A percentile compares a stretch with the other conserved stretches of the same genome.
These are phyloP conservation scores for Mola mola DNA, from an alignment of 2,113 vertebrate genomes.

Conservation along the genomic window DNA sequence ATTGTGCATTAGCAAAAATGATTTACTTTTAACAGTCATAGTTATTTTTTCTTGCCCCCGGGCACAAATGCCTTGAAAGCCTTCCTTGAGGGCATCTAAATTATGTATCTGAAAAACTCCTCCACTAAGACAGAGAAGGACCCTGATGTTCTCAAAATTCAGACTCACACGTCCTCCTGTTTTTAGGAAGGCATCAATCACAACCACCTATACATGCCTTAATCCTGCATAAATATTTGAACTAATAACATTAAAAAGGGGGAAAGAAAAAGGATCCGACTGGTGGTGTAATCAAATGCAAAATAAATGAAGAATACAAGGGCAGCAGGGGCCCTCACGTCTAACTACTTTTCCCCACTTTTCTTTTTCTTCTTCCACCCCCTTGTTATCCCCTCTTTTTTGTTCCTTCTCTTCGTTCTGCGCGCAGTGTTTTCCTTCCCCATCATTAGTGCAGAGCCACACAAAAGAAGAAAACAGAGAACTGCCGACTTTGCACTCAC, in stretches of 20 bases:
- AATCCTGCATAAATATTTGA: conserved; percentile 99
- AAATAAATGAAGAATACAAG: conserved; percentile 99
- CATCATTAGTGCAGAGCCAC: conserved; percentile 96
- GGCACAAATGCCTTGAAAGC: conserved; percentile 99
- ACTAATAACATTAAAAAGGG: conserved; percentile 98
- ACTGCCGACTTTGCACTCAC: conserved; percentile 91
- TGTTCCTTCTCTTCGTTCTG: conserved; percentile 56
- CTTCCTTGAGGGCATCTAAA: conserved; percentile 99
- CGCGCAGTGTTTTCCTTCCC: conserved; percentile 89
- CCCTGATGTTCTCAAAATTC: conserved; percentile 96
- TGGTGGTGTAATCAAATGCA: conserved; percentile 97
- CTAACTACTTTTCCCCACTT: conserved; percentile 56
- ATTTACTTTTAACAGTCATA: conserved; percentile 99
- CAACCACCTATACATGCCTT: conserved; percentile 92
- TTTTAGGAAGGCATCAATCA: conserved; percentile 99
- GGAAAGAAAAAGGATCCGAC: conserved; percentile 95
- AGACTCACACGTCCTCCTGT: conserved; percentile 95
- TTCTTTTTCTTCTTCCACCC: conserved; percentile 46
- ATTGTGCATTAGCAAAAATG: conserved; percentile 99
- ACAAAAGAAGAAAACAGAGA: conserved; percentile 93
- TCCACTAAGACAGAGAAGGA: conserved; percentile 94
- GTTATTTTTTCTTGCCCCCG: conserved; percentile 99
- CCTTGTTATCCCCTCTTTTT: conserved; percentile 50
- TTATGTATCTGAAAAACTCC: conserved; percentile 99
- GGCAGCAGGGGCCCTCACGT: conserved; percentile 86